Evolutionary conservation across 64 coral and sea anemone species (phyloP).

Genomic region (Pachyseris speciosa): DNA sequence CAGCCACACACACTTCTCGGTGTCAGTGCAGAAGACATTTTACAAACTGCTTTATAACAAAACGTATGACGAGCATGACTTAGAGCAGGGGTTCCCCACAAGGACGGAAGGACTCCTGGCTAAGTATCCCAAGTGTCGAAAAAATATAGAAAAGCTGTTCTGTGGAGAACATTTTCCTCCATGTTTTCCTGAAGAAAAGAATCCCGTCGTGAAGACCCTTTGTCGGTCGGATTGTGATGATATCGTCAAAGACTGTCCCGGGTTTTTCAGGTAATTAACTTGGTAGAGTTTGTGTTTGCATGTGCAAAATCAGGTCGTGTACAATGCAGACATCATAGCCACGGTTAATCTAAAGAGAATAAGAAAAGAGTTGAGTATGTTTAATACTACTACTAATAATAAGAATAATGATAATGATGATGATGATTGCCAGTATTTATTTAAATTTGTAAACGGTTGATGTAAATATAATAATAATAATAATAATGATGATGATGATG

Average conservation of each 20-base stretch:
- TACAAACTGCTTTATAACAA: not conserved
- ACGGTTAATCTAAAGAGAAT: too few relatives aligned
- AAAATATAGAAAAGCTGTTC: conserved; percentile 42
- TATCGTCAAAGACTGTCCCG: not conserved
- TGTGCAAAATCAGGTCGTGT: too few relatives aligned
- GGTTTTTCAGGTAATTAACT: conserved; percentile 14
- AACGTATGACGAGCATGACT: not conserved
- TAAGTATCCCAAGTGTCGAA: conserved; percentile 32
- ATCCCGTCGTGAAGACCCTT: not conserved
- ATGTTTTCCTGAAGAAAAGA: conserved; percentile 51
- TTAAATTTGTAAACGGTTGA: too few relatives aligned
- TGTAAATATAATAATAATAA: too few relatives aligned
- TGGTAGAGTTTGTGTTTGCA: not conserved
- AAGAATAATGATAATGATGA: too few relatives aligned
- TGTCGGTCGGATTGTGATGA: conserved; percentile 21
- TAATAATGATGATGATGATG: too few relatives aligned
- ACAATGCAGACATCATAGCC: too few relatives aligned
- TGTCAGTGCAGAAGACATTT: not conserved
- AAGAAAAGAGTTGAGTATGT: too few relatives aligned
- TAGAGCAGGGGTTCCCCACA: not conserved
- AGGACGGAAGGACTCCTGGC: not conserved
- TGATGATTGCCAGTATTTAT: too few relatives aligned
- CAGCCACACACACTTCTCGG: not conserved
- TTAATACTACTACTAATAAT: too few relatives aligned
- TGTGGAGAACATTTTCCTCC: conserved; percentile 62